Conservation (phyloP, 2,113 vertebrate species). For the Nanorana parkeri region DNA sequence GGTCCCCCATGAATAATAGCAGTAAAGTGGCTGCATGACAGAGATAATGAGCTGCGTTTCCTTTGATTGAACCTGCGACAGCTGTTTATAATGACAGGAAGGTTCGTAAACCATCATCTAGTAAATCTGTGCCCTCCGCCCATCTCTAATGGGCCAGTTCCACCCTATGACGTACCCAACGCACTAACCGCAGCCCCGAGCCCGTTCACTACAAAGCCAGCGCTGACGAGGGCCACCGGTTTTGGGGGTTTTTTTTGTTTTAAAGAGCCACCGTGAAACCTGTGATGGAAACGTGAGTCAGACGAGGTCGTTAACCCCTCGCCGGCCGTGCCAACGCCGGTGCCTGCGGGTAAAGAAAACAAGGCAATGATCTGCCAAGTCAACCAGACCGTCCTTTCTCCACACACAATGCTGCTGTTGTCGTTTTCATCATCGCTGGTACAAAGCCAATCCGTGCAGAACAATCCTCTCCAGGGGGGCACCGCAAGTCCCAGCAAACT, state of each 20-base stretch:
- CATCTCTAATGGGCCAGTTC: not conserved
- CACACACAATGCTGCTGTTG: not conserved
- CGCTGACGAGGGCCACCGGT: not conserved
- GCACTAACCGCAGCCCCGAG: not conserved
- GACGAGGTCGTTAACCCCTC: conserved; percentile 1
- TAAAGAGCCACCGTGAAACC: conserved; percentile 5
- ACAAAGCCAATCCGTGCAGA: not conserved
- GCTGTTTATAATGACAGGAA: not conserved
- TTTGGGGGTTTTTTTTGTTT: too few relatives aligned
- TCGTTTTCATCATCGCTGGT: too few relatives aligned
- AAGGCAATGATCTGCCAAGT: not conserved
- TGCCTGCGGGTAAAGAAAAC: not conserved
- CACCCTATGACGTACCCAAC: conserved; percentile 5
- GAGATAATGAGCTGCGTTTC: not conserved
- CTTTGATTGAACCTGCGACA: not conserved
- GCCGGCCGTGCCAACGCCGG: not conserved
- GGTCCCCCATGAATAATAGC: too few relatives aligned
- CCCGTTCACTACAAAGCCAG: not conserved
- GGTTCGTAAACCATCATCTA: not conserved
- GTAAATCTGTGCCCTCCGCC: conserved; percentile 1
- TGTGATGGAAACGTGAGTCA: conserved; percentile 28
- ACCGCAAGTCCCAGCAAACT: not conserved
- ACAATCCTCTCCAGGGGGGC: too few relatives aligned
- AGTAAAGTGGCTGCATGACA: too few relatives aligned
- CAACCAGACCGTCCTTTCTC: not conserved